Evolutionary conservation across 2,797 vertebrate species (phyloP).

Genomic region (Rhinatrema bivittatum): DNA sequence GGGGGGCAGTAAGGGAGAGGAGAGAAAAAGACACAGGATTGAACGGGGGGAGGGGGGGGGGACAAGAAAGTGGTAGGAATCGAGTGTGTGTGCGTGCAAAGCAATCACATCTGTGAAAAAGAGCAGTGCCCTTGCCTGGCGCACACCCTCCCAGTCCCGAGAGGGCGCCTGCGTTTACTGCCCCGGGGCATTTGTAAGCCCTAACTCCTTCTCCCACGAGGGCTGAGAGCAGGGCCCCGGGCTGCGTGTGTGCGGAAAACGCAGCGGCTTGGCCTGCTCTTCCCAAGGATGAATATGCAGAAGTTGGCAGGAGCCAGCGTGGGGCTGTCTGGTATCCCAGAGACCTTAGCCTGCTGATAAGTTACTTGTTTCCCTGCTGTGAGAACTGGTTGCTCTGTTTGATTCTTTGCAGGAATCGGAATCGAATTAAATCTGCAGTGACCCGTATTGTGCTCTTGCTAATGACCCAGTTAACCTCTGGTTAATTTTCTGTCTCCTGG

Average conservation of each 20-base stretch:
- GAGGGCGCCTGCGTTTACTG: no score
- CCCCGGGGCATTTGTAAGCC: no score
- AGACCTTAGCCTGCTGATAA: slow-evolving; percentile 40
- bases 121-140: no score
- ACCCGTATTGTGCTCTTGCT: slow-evolving; percentile 51
- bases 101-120: no score
- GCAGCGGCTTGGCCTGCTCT: slow-evolving; percentile 7
- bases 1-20: no score
- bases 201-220: no score
- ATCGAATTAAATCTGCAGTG: slow-evolving; percentile 49
- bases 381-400: slow-evolving; percentile 52
- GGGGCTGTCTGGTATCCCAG: slow-evolving; percentile 49
- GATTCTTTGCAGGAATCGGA: slow-evolving; percentile 42
- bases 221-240: no score
- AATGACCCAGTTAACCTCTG: slow-evolving; percentile 57
- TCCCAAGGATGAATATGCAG: slow-evolving; percentile 18
- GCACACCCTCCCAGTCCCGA: no score
- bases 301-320: slow-evolving; percentile 24
- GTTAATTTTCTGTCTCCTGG: slow-evolving; percentile 48
- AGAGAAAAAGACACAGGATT: no score
- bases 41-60: no score
- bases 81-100: no score
- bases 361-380: slow-evolving; percentile 49
- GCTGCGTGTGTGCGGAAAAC: not conserved
- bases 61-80: no score